Evolutionary conservation across 1,140 invertebrate species (phyloP).

Genomic region (Coboldia fuscipes): DNA sequence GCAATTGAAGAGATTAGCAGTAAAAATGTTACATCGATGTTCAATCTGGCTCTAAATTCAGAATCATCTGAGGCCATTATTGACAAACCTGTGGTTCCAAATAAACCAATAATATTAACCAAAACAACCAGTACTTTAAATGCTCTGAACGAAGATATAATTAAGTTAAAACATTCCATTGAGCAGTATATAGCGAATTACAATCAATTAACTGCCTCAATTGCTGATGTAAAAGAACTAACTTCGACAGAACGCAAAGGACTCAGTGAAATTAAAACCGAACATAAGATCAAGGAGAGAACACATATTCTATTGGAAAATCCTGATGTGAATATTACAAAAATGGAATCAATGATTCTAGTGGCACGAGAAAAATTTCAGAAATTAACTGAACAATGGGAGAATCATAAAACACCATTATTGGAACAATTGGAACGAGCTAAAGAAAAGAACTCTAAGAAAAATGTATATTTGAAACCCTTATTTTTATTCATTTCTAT

Average conservation of each 20-base stretch:
- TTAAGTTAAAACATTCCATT: slow-evolving; percentile 11
- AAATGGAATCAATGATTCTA: slow-evolving; percentile 12
- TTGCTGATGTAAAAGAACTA: slow-evolving; percentile 3
- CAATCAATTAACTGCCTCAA: slow-evolving; percentile 1
- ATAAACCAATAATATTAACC: slow-evolving; percentile 1
- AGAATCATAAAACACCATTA: slow-evolving; percentile 13
- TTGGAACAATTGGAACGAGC: slow-evolving; percentile 8
- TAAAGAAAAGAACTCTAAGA: not conserved
- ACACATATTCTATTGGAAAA: slow-evolving; percentile 15
- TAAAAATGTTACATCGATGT: not conserved
- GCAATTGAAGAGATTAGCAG: too few relatives aligned
- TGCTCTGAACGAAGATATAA: slow-evolving; percentile 10
- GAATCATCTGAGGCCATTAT: not conserved
- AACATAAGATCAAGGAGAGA: slow-evolving; percentile 14
- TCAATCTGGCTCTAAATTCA: not conserved
- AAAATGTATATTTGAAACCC: not conserved
- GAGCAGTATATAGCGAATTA: slow-evolving; percentile 7
- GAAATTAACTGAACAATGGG: slow-evolving; percentile 17
- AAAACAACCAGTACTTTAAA: slow-evolving; percentile 4
- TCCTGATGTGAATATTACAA: slow-evolving; percentile 12
- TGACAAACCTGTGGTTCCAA: not conserved
- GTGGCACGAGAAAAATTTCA: slow-evolving; percentile 10
- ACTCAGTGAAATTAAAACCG: slow-evolving; percentile 7
- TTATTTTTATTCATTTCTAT: not conserved
- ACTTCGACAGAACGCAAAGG: not conserved